These are phyloP conservation scores for Pristionchus exspectatus DNA, from an alignment of 2,888 invertebrate genomes.

Conservation along the genomic window DNA sequence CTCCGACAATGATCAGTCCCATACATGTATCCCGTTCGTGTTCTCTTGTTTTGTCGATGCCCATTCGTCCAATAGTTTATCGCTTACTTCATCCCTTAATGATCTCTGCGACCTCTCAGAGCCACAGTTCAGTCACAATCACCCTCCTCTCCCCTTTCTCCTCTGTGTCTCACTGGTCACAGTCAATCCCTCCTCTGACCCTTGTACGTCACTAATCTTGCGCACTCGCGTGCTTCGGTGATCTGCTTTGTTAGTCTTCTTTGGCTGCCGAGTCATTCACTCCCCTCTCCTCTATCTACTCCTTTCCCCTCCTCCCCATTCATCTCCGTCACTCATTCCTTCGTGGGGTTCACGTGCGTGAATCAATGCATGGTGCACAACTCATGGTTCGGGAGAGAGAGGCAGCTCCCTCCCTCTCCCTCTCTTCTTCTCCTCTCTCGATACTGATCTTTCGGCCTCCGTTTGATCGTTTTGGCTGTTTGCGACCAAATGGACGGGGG, in stretches of 20 bases:
- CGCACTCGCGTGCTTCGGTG: not conserved
- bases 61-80: not conserved
- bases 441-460: conserved; percentile 39
- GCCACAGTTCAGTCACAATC: not conserved
- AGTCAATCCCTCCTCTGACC: not conserved
- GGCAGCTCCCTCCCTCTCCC: not conserved
- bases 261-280: not conserved
- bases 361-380: not conserved
- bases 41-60: not conserved
- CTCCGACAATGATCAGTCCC: not conserved
- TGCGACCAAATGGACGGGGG: not conserved
- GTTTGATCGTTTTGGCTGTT: not conserved
- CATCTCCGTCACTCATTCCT: not conserved
- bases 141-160: not conserved
- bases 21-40: not conserved
- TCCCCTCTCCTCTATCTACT: not conserved
- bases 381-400: too few relatives aligned
- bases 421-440: not conserved
- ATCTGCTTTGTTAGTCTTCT: not conserved
- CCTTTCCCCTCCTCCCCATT: not conserved
- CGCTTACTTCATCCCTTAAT: not conserved
- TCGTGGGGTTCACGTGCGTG: conserved; percentile 10
- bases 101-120: conserved; percentile 12
- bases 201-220: not conserved
- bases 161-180: not conserved